Base-by-base conservation (phyloP, 2,888 invertebrate species). In the Hyppa rectilinea region DNA sequence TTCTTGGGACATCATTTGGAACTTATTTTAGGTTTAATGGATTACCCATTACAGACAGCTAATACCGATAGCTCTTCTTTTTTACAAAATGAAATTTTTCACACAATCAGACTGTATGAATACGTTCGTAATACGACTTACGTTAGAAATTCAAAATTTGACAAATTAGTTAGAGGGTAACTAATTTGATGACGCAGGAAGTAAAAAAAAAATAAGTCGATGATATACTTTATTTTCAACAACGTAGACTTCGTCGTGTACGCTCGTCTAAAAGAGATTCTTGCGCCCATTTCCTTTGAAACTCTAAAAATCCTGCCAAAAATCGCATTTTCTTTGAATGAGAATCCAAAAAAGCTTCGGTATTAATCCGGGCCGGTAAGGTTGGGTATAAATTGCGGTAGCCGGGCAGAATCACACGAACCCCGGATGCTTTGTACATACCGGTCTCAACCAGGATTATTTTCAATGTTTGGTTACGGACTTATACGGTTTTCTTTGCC, bases 341-440 rank as follows among this genome's bases (percentile, higher is more conserved):
- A 49, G 55, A 56, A 76, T 68, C 29, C 31, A 59, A 80, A 83
- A 75, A 76, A 82, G 66, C 71, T 75, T 62, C 72, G 38, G 73
- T 82, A 82, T 85, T 87, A 87, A 86, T 87, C 87, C 86, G 74
- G 77, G 59, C 64, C 72, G 82, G 49, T 43, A 74, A 75, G 72
- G 55, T 79, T 75, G 78, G 80, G 80, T 83, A 86, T 87, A 87
- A 87, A 87, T 88, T 83, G 83, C 80, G 75, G 71, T 74, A 62
- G 47, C 82, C 72, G 81, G 82, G 71, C 75, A 82, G 83, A 87
- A 83, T 83, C 72, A 82, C 69, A 74, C 72, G 71, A 76, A 73
- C 56, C 69, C 80, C 70, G 75, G 49, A 80, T 82, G 77, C 80
- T 83, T 83, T 62, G 79, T 71, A 64, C 49, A 55, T 77, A 73